Evolutionary conservation across 2,797 vertebrate species (phyloP).

Genomic region (Acridotheres tristis): DNA sequence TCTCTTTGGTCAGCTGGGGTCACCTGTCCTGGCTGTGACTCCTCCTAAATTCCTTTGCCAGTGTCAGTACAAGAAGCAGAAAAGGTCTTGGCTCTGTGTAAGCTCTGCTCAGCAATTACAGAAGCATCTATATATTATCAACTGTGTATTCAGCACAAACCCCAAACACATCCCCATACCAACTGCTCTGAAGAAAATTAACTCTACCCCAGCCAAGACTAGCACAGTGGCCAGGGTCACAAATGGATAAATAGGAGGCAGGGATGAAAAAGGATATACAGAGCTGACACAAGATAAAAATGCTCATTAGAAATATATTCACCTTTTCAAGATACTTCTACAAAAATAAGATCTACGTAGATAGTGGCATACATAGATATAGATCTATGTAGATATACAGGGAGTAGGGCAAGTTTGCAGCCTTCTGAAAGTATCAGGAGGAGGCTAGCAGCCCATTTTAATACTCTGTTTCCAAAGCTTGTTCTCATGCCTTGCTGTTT

Average conservation of each 20-base stretch:
- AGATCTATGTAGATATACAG: neutral
- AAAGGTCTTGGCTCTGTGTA: neutral
- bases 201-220: neutral
- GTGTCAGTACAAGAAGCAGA: neutral
- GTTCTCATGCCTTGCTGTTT: neutral
- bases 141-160: neutral
- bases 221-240: neutral
- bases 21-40: neutral
- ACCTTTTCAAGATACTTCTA: neutral
- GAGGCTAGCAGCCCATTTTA: neutral
- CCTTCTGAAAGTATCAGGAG: neutral
- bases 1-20: neutral
- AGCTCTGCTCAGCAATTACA: neutral
- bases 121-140: neutral
- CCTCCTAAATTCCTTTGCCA: neutral
- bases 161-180: neutral
- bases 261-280: neutral
- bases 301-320: neutral
- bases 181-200: neutral
- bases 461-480: neutral
- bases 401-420: neutral
- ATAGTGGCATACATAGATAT: neutral
- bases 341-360: neutral
- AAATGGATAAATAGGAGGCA: neutral
- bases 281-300: neutral